These are phyloP conservation scores for Ptychoptera contaminata DNA, from an alignment of 2,888 invertebrate species.

Conservation along the genomic window DNA sequence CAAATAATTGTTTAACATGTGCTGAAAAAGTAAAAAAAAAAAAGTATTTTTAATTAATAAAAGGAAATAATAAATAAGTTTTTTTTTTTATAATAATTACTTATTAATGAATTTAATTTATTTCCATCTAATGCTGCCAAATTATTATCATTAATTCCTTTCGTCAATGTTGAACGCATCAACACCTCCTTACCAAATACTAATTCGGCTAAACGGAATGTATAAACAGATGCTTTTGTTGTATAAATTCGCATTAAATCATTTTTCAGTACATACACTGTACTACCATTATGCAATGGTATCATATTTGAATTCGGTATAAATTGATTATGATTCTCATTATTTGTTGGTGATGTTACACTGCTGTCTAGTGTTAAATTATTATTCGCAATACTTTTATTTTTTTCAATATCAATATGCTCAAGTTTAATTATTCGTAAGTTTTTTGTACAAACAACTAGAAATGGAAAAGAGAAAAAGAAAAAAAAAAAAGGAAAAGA, in stretches of 20 bases:
- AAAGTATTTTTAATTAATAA: conserved; percentile 1
- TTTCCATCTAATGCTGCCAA: conserved; percentile 17
- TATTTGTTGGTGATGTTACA: no score
- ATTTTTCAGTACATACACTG: conserved; percentile 23
- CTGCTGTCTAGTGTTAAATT: no score
- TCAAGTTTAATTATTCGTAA: no score
- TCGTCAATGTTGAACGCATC: conserved; percentile 17
- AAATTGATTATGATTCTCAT: no score
- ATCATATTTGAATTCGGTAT: conserved; percentile 14
- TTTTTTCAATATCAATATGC: no score
- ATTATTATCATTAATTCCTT: conserved; percentile 13
- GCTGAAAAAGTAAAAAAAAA: conserved; percentile 16
- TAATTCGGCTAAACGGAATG: conserved; percentile 23
- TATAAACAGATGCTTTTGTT: conserved; percentile 24
- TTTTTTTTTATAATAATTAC: conserved; percentile 14
- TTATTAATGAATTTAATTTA: conserved; percentile 23
- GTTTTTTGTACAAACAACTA: no score
- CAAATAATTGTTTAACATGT: conserved; percentile 27
- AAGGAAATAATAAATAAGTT: not conserved
- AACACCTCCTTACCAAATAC: conserved; percentile 19
- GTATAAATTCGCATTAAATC: conserved; percentile 24
- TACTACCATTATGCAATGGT: conserved; percentile 26
- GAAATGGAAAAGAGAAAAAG: no score
- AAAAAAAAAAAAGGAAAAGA: no score
- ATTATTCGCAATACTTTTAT: no score